phyloP scores from a whole-genome alignment of 2,797 vertebrate genomes.

The Myotis planiceps region DNA sequence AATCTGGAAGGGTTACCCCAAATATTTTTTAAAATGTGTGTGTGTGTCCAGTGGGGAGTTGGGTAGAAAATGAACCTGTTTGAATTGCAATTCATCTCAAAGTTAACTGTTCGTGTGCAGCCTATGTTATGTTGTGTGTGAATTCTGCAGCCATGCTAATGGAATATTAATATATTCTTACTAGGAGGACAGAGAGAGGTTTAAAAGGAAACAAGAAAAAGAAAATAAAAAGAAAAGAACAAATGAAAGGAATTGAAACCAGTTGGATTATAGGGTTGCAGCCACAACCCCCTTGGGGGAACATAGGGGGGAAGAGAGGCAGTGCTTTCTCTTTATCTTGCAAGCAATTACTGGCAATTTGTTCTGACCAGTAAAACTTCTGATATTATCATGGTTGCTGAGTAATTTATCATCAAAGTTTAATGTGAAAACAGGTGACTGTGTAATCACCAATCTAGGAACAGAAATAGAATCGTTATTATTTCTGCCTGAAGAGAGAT shows the following conservation, averaged over 20 bases:
- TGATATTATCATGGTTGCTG: constrained; percentile 91
- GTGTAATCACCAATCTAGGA: constrained; percentile 92
- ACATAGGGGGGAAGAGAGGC: constrained; percentile 79
- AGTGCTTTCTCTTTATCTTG: constrained; percentile 87
- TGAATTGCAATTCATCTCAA: constrained; percentile 74
- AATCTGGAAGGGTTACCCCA: constrained; percentile 60
- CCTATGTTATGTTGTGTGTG: constrained; percentile 63
- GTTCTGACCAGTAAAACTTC: constrained; percentile 92
- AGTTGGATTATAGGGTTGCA: constrained; percentile 69
- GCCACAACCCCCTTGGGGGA: constrained; percentile 73
- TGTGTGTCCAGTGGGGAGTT: constrained; percentile 60
- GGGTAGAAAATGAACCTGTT: constrained; percentile 69
- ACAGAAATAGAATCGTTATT: constrained; percentile 91
- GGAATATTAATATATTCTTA: constrained; percentile 83
- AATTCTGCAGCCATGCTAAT: constrained; percentile 76
- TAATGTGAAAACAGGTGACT: constrained; percentile 92
- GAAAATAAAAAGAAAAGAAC: constrained; percentile 44
- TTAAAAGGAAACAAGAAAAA: constrained; percentile 78
- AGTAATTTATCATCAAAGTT: constrained; percentile 92
- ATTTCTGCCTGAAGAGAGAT: constrained; percentile 89
- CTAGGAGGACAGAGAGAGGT: constrained; percentile 66
- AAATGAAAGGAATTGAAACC: constrained; percentile 58
- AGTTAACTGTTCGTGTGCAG: constrained; percentile 73
- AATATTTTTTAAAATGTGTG: constrained; percentile 61
- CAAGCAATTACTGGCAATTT: constrained; percentile 91